phyloP scores from a whole-genome alignment of 2,113 vertebrate genomes.

The Junco hyemalis region DNA sequence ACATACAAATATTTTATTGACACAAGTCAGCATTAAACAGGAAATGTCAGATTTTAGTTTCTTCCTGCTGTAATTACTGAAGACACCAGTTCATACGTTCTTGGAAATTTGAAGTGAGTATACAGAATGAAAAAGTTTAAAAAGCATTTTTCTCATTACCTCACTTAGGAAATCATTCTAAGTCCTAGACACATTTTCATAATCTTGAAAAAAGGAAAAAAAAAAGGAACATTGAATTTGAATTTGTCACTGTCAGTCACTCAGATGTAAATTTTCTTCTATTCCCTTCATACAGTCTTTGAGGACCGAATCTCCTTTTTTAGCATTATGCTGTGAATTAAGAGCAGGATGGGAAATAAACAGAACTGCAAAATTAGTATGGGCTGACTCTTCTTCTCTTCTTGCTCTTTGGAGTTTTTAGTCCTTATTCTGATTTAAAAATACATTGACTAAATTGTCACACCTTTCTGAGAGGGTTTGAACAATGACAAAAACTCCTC shows the following conservation, averaged over 20 bases:
- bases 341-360: not conserved
- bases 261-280: not conserved
- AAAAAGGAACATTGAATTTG: not conserved
- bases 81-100: rapidly evolving
- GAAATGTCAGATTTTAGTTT: not conserved
- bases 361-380: not conserved
- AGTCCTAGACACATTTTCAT: not conserved
- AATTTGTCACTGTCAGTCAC: not conserved
- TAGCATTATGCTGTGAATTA: not conserved
- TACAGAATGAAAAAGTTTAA: not conserved
- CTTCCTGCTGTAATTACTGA: not conserved
- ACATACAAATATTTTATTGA: not conserved
- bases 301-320: not conserved
- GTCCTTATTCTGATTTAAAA: not conserved
- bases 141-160: not conserved
- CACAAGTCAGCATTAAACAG: not conserved
- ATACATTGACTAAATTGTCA: not conserved
- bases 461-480: not conserved
- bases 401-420: not conserved
- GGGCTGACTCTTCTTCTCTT: not conserved
- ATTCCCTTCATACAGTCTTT: not conserved
- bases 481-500: not conserved
- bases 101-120: not conserved
- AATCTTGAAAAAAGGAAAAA: not conserved
- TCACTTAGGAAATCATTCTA: not conserved